Percentiles rank a stretch among this genome's conserved stretches.
These are phyloP conservation scores for Cinclus cinclus DNA, from an alignment of 2,113 vertebrate species.

Conservation along the genomic window DNA sequence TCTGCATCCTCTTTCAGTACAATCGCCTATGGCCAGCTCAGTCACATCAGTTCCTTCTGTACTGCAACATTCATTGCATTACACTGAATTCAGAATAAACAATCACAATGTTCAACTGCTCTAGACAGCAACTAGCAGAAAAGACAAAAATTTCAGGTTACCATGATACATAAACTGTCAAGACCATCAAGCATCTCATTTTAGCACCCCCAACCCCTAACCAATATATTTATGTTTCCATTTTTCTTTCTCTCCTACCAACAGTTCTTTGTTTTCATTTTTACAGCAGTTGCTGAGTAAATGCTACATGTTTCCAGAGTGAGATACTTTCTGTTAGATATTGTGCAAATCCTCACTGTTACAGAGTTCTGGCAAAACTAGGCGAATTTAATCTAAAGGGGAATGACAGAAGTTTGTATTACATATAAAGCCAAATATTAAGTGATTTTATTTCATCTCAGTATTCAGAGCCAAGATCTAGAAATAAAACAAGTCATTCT, in stretches of 20 bases:
- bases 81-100: neutral
- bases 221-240: neutral
- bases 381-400: neutral
- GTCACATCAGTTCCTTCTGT: neutral
- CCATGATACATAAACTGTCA: neutral
- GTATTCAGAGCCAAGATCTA: neutral
- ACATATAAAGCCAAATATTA: neutral
- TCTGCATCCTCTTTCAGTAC: neutral
- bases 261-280: neutral
- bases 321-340: neutral
- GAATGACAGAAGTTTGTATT: neutral
- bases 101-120: neutral
- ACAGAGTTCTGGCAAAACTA: neutral
- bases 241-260: neutral
- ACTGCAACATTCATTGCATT: neutral
- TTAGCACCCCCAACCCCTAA: accelerated
- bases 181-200: neutral
- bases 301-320: neutral
- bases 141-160: neutral
- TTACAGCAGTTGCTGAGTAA: neutral
- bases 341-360: neutral
- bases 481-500: neutral
- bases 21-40: neutral
- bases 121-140: neutral
- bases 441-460: neutral